phyloP scores from a whole-genome alignment of 92 coral and sea anemone genomes.

The Heliopora coerulea region DNA sequence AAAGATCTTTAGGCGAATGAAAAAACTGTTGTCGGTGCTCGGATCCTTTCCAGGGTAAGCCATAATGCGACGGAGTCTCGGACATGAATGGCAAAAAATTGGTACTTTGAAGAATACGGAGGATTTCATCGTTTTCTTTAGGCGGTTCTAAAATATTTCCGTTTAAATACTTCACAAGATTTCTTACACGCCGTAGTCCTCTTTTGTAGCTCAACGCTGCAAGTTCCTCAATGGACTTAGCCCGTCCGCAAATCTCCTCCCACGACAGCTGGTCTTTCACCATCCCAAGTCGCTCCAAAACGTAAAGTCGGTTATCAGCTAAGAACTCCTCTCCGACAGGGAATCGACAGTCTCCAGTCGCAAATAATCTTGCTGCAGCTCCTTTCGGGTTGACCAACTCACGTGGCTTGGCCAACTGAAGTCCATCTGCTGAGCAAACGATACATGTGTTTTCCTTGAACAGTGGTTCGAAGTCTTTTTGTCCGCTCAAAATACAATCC shows the following conservation, averaged over 20 bases:
- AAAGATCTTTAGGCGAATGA: no score
- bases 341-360: slow-evolving; percentile 68
- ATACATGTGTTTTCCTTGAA: no score
- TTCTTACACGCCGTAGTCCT: slow-evolving; percentile 57
- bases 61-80: slow-evolving; percentile 57
- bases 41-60: slow-evolving; percentile 82
- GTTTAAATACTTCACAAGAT: slow-evolving; percentile 64
- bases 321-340: slow-evolving; percentile 64
- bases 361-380: slow-evolving; percentile 57
- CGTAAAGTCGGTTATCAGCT: slow-evolving; percentile 66
- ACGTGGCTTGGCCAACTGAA: no score
- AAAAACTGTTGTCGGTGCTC: no score
- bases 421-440: no score
- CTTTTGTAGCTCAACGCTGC: slow-evolving; percentile 46
- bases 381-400: no score
- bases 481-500: slow-evolving; percentile 65
- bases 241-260: slow-evolving; percentile 80
- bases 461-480: no score
- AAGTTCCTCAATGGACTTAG: slow-evolving; percentile 57
- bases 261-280: slow-evolving; percentile 65
- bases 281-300: slow-evolving; percentile 79
- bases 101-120: slow-evolving; percentile 53
- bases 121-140: slow-evolving; percentile 48
- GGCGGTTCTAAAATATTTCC: slow-evolving; percentile 48
- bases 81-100: slow-evolving; percentile 69